phyloP scores from a whole-genome alignment of 2,113 vertebrate genomes.

The Ptychochromis oligacanthus region DNA sequence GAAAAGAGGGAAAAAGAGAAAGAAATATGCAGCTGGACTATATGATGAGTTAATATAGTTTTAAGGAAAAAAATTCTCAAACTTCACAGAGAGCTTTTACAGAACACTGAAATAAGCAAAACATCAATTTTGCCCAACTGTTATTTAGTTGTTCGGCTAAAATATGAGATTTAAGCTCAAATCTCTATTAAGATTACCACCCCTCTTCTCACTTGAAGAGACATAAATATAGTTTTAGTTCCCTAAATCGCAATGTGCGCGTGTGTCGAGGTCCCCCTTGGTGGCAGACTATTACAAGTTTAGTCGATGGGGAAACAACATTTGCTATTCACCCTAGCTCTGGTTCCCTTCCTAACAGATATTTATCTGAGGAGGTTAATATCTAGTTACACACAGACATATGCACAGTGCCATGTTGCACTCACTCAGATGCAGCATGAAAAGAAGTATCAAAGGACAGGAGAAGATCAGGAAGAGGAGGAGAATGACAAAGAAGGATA shows the following conservation, averaged over 20 bases:
- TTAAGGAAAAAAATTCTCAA: too few species aligned
- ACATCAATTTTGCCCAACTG: too few species aligned
- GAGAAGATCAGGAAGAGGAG: conserved; percentile 40
- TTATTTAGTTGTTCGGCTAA: not conserved
- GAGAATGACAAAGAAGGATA: conserved; percentile 36
- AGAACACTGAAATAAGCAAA: too few species aligned
- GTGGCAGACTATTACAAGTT: not conserved
- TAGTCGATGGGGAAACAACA: not conserved
- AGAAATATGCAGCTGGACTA: too few species aligned
- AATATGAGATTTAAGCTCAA: not conserved
- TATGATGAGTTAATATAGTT: too few species aligned
- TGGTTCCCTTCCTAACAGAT: not conserved
- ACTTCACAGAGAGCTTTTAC: too few species aligned
- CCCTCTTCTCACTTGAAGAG: not conserved
- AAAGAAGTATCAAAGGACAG: conserved; percentile 22
- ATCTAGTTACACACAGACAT: not conserved
- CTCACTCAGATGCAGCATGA: conserved; percentile 47
- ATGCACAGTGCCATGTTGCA: not conserved
- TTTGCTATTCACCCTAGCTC: not conserved
- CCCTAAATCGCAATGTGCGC: too few species aligned
- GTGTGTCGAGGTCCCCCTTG: not conserved
- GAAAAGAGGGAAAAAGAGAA: too few species aligned
- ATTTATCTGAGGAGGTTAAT: not conserved
- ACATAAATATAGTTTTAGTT: not conserved
- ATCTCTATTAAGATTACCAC: not conserved